Conservation (phyloP, 1,140 invertebrate species). For the Zaprionus davidi region DNA sequence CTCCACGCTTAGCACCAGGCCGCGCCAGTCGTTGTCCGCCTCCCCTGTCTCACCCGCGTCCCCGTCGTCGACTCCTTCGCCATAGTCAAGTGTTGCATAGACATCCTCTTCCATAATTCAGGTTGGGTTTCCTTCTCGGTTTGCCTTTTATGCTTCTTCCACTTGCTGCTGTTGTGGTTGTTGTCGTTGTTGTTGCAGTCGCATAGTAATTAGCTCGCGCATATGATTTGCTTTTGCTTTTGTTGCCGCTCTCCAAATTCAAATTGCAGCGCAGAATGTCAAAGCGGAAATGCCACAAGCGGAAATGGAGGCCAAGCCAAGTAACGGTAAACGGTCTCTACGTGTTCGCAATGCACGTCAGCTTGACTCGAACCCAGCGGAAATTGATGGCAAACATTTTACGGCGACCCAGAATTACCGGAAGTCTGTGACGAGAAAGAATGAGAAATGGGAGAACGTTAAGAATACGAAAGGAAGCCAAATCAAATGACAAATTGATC, state of each 20-base stretch:
- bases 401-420: conserved; percentile 65
- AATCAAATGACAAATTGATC: background rate
- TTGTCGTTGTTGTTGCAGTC: conserved; percentile 34
- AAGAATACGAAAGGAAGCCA: conserved; percentile 21
- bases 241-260: conserved; percentile 31
- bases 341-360: conserved; percentile 13
- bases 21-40: conserved; percentile 42
- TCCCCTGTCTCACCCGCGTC: conserved; percentile 6
- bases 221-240: conserved; percentile 53
- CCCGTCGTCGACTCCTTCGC: conserved; percentile 24
- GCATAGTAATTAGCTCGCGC: conserved; percentile 71
- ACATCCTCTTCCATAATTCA: conserved; percentile 75
- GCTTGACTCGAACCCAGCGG: conserved; percentile 49
- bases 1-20: conserved; percentile 56
- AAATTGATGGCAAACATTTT: conserved; percentile 81
- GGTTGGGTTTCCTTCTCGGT: background rate
- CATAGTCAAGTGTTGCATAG: conserved; percentile 69
- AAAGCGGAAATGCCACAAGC: conserved; percentile 51
- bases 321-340: background rate
- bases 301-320: conserved; percentile 20
- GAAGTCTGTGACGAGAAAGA: conserved; percentile 54
- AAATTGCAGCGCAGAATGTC: conserved; percentile 44
- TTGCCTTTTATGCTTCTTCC: conserved; percentile 23
- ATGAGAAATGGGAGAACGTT: conserved; percentile 15
- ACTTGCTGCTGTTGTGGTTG: conserved; percentile 23